Conservation (phyloP, 2,113 vertebrate species). For the Peucedramus taeniatus region DNA sequence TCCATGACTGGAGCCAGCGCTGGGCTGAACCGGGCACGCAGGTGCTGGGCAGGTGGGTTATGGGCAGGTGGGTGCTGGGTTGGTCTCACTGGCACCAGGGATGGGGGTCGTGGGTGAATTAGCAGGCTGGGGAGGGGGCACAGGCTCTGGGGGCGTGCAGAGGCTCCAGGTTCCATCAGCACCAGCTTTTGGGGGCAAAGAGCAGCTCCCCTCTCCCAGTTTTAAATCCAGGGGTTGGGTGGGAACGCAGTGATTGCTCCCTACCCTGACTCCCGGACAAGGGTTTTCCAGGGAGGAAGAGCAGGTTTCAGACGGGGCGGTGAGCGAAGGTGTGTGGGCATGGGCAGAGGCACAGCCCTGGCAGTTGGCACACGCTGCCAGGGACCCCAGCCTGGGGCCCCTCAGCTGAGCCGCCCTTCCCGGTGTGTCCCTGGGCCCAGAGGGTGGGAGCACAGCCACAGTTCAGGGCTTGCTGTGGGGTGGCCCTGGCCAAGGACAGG, state of each 20-base stretch:
- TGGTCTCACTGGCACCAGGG: background rate
- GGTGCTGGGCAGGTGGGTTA: background rate
- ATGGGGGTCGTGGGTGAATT: background rate
- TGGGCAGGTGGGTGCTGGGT: background rate
- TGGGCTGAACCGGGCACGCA: background rate
- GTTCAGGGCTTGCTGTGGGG: accelerated
- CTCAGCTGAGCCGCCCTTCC: accelerated
- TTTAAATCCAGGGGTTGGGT: background rate
- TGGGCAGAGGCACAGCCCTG: background rate
- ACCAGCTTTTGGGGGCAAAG: accelerated
- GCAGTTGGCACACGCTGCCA: background rate
- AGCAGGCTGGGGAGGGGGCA: accelerated
- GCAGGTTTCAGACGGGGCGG: accelerated
- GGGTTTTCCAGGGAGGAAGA: background rate
- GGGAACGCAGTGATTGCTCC: accelerated
- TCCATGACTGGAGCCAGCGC: background rate
- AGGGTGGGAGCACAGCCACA: accelerated
- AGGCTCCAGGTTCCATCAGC: background rate
- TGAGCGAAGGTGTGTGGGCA: background rate
- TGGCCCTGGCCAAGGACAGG: background rate
- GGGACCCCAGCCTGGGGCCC: background rate
- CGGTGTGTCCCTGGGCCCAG: accelerated
- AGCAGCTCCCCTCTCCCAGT: background rate
- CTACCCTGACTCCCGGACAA: accelerated
- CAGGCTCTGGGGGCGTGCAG: no score